Conservation (phyloP, 2,797 vertebrate genomes). For the Parambassis ranga region DNA sequence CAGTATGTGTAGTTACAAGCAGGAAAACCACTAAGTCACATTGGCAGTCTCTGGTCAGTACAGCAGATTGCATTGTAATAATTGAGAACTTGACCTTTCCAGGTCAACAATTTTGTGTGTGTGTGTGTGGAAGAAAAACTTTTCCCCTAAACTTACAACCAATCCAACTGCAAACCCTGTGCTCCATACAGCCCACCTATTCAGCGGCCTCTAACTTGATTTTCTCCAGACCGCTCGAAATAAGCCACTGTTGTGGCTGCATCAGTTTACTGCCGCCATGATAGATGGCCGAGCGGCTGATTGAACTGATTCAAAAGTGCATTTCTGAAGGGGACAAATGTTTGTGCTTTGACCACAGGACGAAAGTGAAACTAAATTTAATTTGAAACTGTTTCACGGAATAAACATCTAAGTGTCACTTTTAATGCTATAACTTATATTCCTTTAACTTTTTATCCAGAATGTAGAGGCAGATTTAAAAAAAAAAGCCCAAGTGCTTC, state of each 20-base stretch:
- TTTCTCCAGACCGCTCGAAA: slow-evolving; percentile 33
- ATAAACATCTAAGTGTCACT: not conserved
- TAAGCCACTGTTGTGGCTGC: slow-evolving; percentile 31
- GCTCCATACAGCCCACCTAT: slow-evolving; percentile 17
- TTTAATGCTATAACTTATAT: not conserved
- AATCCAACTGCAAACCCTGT: slow-evolving; percentile 26
- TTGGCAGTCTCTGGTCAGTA: not conserved
- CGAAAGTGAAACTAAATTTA: slow-evolving; percentile 3
- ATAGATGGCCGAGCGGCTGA: slow-evolving; percentile 54
- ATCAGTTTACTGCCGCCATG: slow-evolving; percentile 44
- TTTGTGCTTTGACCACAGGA: not conserved
- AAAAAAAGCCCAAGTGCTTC: slow-evolving; percentile 1
- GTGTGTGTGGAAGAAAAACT: not conserved
- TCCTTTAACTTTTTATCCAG: not conserved
- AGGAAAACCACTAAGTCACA: no score
- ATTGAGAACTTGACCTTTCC: slow-evolving; percentile 34
- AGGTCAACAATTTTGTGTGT: slow-evolving; percentile 10
- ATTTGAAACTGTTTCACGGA: not conserved
- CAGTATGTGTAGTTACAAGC: no score
- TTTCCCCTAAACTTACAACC: slow-evolving; percentile 28
- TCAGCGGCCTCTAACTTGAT: slow-evolving; percentile 36
- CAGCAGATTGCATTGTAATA: slow-evolving; percentile 31
- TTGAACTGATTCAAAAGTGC: slow-evolving; percentile 56
- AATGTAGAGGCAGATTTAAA: not conserved
- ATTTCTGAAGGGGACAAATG: slow-evolving; percentile 53